Evolutionary conservation across 2,888 invertebrate genomes (phyloP).

Genomic region (Gibbula magus): DNA sequence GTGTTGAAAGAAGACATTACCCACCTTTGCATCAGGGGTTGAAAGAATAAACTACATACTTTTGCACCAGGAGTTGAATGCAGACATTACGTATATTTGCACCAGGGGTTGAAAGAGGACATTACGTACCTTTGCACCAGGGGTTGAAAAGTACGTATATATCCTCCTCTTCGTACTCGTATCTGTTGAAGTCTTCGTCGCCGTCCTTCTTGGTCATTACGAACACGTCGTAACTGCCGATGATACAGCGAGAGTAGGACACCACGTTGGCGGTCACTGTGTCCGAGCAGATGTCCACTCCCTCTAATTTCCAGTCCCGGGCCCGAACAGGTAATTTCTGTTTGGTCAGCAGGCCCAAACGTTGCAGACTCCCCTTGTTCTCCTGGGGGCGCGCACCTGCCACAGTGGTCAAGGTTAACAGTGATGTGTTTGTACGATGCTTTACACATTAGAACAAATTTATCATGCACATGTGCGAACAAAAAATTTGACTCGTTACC

Average conservation of each 20-base stretch:
- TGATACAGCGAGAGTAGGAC: conserved; percentile 52
- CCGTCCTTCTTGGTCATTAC: conserved; percentile 57
- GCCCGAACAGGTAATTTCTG: background rate
- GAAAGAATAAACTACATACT: background rate
- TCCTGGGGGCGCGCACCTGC: conserved; percentile 63
- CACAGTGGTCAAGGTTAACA: background rate
- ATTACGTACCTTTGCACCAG: conserved; percentile 85
- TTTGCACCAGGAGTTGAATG: background rate
- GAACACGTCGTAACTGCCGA: conserved; percentile 61
- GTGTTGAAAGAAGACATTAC: background rate
- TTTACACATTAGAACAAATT: too few relatives aligned
- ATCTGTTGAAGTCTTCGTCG: conserved; percentile 42
- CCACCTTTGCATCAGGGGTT: background rate
- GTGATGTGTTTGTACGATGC: background rate
- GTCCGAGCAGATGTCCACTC: conserved; percentile 9
- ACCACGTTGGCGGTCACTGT: conserved; percentile 42
- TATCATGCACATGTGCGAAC: too few relatives aligned
- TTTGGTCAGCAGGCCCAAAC: conserved; percentile 40
- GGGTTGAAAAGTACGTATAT: conserved; percentile 91
- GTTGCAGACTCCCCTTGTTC: conserved; percentile 63
- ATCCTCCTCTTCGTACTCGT: conserved; percentile 71
- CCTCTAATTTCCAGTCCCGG: conserved; percentile 41
- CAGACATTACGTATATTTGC: background rate
- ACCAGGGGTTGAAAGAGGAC: background rate
- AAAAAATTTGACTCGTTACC: too few relatives aligned